These are phyloP conservation scores for Cynaeus angustus DNA, from an alignment of 2,888 invertebrate species.

Conservation along the genomic window DNA sequence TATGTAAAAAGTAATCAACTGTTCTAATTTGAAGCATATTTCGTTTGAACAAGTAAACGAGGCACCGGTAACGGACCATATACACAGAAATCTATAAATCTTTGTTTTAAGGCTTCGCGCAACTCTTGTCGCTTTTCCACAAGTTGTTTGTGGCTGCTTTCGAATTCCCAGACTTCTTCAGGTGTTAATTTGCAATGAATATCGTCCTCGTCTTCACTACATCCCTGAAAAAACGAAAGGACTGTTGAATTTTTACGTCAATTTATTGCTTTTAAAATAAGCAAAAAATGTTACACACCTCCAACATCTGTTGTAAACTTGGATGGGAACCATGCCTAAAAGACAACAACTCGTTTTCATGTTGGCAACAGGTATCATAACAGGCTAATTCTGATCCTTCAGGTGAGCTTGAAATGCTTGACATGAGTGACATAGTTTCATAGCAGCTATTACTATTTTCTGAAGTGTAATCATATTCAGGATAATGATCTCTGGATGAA, in stretches of 20 bases:
- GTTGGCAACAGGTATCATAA: conserved; percentile 90
- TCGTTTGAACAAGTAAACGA: conserved; percentile 68
- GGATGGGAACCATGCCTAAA: conserved; percentile 74
- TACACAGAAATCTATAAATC: conserved; percentile 87
- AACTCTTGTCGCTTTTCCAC: conserved; percentile 87
- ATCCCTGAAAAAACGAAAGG: conserved; percentile 75
- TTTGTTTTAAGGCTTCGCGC: conserved; percentile 85
- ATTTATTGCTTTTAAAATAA: too few species aligned
- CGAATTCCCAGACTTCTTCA: conserved; percentile 91
- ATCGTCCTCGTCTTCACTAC: conserved; percentile 85
- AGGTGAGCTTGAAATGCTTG: conserved; percentile 88
- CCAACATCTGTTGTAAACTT: conserved; percentile 85
- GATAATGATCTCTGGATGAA: conserved; percentile 81
- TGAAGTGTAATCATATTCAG: conserved; percentile 92
- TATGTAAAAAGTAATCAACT: conserved; percentile 29
- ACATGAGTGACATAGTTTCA: conserved; percentile 80
- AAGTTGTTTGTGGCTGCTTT: conserved; percentile 85
- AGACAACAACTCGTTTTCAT: conserved; percentile 73
- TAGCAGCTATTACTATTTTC: conserved; percentile 85
- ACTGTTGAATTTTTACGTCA: too few species aligned
- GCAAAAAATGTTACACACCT: conserved; percentile 75
- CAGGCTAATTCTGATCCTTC: conserved; percentile 94
- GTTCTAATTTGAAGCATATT: conserved; percentile 68
- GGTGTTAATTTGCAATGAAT: conserved; percentile 86
- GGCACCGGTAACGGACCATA: conserved; percentile 72